These are phyloP conservation scores for Bagarius yarrelli DNA, from an alignment of 2,113 vertebrate species.

Conservation along the genomic window DNA sequence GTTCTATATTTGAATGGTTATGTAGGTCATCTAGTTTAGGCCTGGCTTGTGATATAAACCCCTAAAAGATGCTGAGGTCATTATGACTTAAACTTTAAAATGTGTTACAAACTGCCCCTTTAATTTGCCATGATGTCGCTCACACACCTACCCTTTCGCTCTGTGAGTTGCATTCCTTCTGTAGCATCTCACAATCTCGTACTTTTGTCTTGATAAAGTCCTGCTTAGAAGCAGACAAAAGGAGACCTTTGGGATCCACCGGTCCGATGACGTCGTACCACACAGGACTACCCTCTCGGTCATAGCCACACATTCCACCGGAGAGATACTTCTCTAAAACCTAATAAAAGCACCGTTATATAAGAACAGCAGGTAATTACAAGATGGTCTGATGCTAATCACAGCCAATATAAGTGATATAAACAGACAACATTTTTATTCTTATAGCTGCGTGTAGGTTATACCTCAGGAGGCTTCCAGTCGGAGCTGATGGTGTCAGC, in stretches of 20 bases:
- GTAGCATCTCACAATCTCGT: constrained; percentile 86
- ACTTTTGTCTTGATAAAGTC: constrained; percentile 93
- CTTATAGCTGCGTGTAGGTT: neutral
- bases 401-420: neutral
- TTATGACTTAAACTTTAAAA: neutral
- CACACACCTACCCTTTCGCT: constrained; percentile 69
- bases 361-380: neutral
- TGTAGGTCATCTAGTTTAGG: neutral
- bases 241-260: constrained; percentile 87
- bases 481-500: constrained; percentile 73
- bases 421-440: neutral
- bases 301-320: constrained; percentile 87
- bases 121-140: neutral
- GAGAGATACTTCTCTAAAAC: constrained; percentile 86
- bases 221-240: constrained; percentile 91
- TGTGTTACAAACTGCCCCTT: neutral
- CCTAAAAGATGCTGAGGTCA: neutral
- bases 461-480: constrained; percentile 91
- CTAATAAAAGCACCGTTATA: constrained; percentile 59
- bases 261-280: constrained; percentile 92
- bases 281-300: constrained; percentile 84
- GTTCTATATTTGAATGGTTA: neutral
- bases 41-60: neutral
- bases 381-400: neutral
- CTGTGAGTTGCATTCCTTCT: constrained; percentile 75